Percentiles rank a stretch among this genome's conserved stretches.
These are phyloP conservation scores for Chrysodeixis includens DNA, from an alignment of 2,888 invertebrate species.

Conservation along the genomic window DNA sequence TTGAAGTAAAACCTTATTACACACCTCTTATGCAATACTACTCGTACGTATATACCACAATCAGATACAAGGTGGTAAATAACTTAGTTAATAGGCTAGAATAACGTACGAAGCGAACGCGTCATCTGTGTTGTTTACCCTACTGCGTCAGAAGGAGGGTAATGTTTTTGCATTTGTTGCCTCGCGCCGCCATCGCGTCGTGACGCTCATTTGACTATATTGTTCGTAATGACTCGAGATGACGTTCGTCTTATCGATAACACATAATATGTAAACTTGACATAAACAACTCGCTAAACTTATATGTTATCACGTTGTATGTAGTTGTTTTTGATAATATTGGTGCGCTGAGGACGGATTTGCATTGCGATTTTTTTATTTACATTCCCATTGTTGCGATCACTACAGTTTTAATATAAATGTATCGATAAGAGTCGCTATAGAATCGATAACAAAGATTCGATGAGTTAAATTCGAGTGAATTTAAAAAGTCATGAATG, in stretches of 20 bases:
- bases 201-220: constrained; percentile 28
- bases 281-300: constrained; percentile 23
- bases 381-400: neutral
- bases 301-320: constrained; percentile 11
- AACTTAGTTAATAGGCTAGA: constrained; percentile 15
- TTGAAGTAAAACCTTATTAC: constrained; percentile 10
- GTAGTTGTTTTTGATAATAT: constrained; percentile 3
- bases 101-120: constrained; percentile 11
- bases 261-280: constrained; percentile 17
- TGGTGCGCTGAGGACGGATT: constrained; percentile 25
- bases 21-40: constrained; percentile 23
- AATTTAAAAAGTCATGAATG: neutral
- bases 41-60: constrained; percentile 9
- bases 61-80: constrained; percentile 33
- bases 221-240: constrained; percentile 28
- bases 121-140: too few species aligned
- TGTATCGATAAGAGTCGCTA: neutral
- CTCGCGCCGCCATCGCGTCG: neutral
- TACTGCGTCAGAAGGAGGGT: too few species aligned
- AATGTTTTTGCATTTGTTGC: constrained; percentile 30
- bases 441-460: neutral
- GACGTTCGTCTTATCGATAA: constrained; percentile 27
- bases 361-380: constrained; percentile 13
- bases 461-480: neutral
- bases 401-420: too few species aligned